Evolutionary conservation across 2,113 vertebrate species (phyloP), one percentile per base, ranked within the genome.

Genomic region (Centrocercus urophasianus): DNA sequence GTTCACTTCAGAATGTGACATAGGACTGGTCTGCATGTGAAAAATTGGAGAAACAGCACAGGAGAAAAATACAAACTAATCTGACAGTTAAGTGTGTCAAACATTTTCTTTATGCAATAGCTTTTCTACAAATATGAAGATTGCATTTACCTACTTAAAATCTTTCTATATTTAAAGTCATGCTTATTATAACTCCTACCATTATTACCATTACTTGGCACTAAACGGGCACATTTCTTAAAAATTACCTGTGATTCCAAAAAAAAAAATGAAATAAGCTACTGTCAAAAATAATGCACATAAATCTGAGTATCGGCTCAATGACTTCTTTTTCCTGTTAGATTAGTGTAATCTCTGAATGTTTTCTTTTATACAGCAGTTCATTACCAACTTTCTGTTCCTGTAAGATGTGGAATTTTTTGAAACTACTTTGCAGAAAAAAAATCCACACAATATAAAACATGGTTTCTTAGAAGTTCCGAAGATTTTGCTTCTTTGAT

Each of bases 361-460:
- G 2, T 25, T 72, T 71, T 40, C 6, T 60, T 81, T 65, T 42
- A 36, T 47, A 36, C 8, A 17, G 15, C 7, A 52, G 13, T 60
- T 82, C 10, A 42, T 82, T 77, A 66, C 8, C 25, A 61, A 13
- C 7, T 72, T 86, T 66, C n/a, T 66, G 12, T 61, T 66, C 17
- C 54, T 3, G 15, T 77, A 36, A 61, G 28, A 71, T 17, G 10
- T 8, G 28, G 7, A 61, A 47, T 0, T 1, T 56, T 72, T 72
- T 72, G 38, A 47, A 81, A 36, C 13, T 40, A 36, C 36, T 82
- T 82, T 66, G 7, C 19, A 80, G 28, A 57, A 66, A 27, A 52
- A 43, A 54, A 40, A 32, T 5, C 20, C 25, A 54, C 13, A 32
- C 10, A 50, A 7, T 0, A 1, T 4, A 1, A 3, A 18, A 36